Evolutionary conservation across 2,888 invertebrate genomes (phyloP), one percentile per base, ranked within the genome.

Genomic region (Tetrapedia diversipes): DNA sequence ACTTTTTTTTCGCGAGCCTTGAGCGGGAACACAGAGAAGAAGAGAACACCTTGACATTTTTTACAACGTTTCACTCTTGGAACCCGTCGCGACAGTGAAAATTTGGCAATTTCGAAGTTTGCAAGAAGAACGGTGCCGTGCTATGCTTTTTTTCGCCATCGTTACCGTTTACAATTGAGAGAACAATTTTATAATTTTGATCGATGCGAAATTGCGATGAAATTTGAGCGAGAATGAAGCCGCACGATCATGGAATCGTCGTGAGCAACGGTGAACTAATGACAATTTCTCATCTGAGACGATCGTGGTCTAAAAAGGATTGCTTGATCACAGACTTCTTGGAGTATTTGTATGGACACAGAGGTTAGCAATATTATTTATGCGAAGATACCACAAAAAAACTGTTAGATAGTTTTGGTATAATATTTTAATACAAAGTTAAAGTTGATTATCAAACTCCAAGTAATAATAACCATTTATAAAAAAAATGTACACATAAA

Each of bases 291-390:
- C 75, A 66, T 34, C 47, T 92, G 39, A 88, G 90, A 77, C 82
- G 86, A 34, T 86, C 87, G 11, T 92, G 92, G 92, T 87, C 83
- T 1, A 86, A 86, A 29, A 88, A 89, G 68, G 87, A 91, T 51
- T 92, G 91, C 77, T 81, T 91, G 27, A 91, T 93, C 73, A 89
- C 91, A 2, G 92, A 93, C 63, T 93, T 93, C 83, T 86, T 93
- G 59, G 88, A 91, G 80, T 93, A 92, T 86, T 87, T 93, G 29
- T 92, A 92, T 24, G 91, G 91, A 24, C 91, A 93, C 88, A 93
- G 93, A 93, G 93, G 94, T 94, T 83, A 88, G 85, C 77, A 37
- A 32, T 27, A 27, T 14, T n/a, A n/a, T 22, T 14, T 8, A 7
- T 10, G 22, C 3, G 19, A n/a, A 67, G 39, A 4, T n/a, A n/a